These are phyloP conservation scores for Clarias fuscus DNA, from an alignment of 2,797 vertebrate species.

Conservation along the genomic window DNA sequence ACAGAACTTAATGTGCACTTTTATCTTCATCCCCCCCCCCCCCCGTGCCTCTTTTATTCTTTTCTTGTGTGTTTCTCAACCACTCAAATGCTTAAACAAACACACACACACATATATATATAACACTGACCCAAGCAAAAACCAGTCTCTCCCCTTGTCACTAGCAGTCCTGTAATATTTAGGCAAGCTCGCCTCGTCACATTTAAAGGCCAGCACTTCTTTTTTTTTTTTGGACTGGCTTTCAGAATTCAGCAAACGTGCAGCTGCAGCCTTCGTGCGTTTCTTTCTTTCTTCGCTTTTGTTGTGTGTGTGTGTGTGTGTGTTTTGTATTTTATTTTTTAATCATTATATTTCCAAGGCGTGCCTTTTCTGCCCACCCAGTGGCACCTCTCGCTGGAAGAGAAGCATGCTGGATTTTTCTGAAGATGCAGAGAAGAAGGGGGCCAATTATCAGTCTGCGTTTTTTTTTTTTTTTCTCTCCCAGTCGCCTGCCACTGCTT, in stretches of 20 bases:
- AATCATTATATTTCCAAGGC: conserved; percentile 96
- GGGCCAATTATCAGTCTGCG: conserved; percentile 92
- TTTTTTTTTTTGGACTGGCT: conserved; percentile 49
- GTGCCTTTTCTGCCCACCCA: conserved; percentile 90
- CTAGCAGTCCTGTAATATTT: conserved; percentile 75
- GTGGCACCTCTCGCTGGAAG: conserved; percentile 87
- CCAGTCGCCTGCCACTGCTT: conserved; percentile 93
- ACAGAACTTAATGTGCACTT: conserved; percentile 30
- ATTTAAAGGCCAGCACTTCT: conserved; percentile 71
- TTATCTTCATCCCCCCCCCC: neutral
- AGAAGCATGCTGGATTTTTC: conserved; percentile 57
- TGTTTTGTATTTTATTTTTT: conserved; percentile 70
- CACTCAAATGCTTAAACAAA: conserved; percentile 36
- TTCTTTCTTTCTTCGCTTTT: neutral
- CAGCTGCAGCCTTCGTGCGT: conserved; percentile 46
- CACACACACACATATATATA: conserved; percentile 31
- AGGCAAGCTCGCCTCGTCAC: conserved; percentile 76
- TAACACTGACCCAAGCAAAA: conserved; percentile 22
- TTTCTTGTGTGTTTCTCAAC: conserved; percentile 49
- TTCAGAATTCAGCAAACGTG: conserved; percentile 30
- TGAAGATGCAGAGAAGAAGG: conserved; percentile 86
- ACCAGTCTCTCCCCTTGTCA: conserved; percentile 67
- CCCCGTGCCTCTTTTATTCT: conserved; percentile 21
- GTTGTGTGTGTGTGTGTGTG: too few relatives aligned
- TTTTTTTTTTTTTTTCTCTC: conserved; percentile 66